Percentiles rank a stretch among this genome's conserved stretches.
These are phyloP conservation scores for Lutraria rhynchaena DNA, from an alignment of 1,140 invertebrate genomes.

Conservation along the genomic window DNA sequence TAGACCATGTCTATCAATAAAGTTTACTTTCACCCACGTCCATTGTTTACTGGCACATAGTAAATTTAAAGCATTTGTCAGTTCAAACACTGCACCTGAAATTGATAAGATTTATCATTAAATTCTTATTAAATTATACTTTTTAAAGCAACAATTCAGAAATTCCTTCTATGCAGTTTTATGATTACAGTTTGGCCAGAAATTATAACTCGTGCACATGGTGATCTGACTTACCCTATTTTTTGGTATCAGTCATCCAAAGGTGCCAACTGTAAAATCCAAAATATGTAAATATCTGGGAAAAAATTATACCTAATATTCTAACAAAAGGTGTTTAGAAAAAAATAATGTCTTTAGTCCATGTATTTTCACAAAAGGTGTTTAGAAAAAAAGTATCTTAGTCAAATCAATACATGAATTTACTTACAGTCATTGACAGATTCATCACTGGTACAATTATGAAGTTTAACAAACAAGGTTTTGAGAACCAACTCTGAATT, in stretches of 20 bases:
- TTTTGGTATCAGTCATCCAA: too few species aligned
- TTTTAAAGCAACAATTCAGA: too few species aligned
- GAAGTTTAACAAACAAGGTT: constrained; percentile 5
- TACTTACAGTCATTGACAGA: not conserved
- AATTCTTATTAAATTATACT: too few species aligned
- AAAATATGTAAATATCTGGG: too few species aligned
- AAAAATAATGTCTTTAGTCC: not conserved
- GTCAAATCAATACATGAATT: not conserved
- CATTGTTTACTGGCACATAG: constrained; percentile 24
- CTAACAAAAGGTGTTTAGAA: too few species aligned
- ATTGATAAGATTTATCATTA: too few species aligned
- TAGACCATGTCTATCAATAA: constrained; percentile 23
- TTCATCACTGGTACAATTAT: not conserved
- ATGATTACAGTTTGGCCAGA: too few species aligned
- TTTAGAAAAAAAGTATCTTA: not conserved
- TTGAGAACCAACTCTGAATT: constrained; percentile 14
- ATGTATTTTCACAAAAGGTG: not conserved
- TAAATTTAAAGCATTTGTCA: constrained; percentile 18
- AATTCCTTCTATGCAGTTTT: too few species aligned
- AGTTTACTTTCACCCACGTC: constrained; percentile 30
- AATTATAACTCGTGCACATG: too few species aligned
- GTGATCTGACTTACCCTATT: too few species aligned
- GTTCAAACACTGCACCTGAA: constrained; percentile 45
- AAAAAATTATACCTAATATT: too few species aligned
- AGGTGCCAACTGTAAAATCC: too few species aligned